These are phyloP conservation scores for Hydrolagus colliei DNA, from an alignment of 2,797 vertebrate species.

Conservation along the genomic window DNA sequence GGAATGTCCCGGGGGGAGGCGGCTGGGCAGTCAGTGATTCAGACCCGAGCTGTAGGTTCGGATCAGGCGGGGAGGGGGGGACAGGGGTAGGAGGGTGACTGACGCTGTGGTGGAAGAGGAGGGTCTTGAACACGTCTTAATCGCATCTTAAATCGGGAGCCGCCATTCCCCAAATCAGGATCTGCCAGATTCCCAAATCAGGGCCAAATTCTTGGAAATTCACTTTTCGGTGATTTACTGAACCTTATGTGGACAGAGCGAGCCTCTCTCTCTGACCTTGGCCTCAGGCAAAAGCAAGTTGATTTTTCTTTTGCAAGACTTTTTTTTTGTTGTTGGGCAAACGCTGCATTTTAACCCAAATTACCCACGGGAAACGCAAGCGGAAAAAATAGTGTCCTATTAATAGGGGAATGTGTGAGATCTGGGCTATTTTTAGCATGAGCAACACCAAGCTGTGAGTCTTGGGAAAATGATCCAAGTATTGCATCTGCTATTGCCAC, in stretches of 20 bases:
- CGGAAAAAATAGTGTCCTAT: not conserved
- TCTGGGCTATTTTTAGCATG: not conserved
- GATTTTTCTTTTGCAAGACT: not conserved
- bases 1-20: no score
- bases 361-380: not conserved
- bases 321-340: not conserved
- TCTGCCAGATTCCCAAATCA: no score
- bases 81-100: no score
- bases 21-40: no score
- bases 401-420: not conserved
- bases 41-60: no score
- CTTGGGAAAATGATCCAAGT: not conserved
- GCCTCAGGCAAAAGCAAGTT: not conserved
- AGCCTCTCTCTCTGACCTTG: not conserved
- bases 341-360: not conserved
- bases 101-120: no score
- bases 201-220: no score
- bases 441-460: not conserved
- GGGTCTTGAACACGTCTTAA: no score
- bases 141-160: no score
- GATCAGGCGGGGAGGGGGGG: no score
- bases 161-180: no score
- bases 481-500: not conserved
- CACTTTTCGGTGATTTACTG: not conserved
- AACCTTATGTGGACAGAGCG: not conserved